phyloP scores from a whole-genome alignment of 2,113 vertebrate species.

The Larimichthys polyactis region DNA sequence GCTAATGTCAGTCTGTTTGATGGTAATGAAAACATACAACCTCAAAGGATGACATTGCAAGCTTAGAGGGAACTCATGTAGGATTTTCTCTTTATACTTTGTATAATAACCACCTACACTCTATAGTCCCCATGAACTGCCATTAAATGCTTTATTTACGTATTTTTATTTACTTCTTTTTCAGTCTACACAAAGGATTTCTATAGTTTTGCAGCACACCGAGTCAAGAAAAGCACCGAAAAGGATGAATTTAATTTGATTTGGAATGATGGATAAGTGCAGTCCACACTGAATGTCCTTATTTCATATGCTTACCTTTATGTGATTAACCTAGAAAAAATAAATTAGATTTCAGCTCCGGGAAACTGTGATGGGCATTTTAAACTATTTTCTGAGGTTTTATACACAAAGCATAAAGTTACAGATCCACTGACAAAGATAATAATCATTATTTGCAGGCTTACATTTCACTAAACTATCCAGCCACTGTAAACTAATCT shows the following conservation, averaged over 20 bases:
- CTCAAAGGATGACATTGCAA: conserved; percentile 28
- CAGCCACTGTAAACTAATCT: conserved; percentile 14
- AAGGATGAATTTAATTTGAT: background rate
- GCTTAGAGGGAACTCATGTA: conserved; percentile 3
- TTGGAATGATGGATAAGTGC: background rate
- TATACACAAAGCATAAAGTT: background rate
- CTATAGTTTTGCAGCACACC: background rate
- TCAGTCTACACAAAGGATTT: background rate
- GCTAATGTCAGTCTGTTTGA: conserved; percentile 56
- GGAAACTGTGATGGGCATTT: background rate
- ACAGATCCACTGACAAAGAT: background rate
- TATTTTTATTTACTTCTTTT: background rate
- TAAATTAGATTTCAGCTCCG: background rate
- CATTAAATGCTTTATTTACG: background rate
- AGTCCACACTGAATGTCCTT: background rate
- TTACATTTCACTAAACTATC: background rate
- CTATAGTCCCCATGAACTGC: background rate
- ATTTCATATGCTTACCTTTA: background rate
- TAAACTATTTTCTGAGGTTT: background rate
- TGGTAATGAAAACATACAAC: conserved; percentile 62
- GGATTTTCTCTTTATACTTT: conserved; percentile 19
- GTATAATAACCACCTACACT: conserved; percentile 3
- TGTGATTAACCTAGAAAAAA: background rate
- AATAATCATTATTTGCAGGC: background rate
- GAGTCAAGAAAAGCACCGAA: background rate